These are phyloP conservation scores for Merops nubicus DNA, from an alignment of 2,113 vertebrate species.

Conservation along the genomic window DNA sequence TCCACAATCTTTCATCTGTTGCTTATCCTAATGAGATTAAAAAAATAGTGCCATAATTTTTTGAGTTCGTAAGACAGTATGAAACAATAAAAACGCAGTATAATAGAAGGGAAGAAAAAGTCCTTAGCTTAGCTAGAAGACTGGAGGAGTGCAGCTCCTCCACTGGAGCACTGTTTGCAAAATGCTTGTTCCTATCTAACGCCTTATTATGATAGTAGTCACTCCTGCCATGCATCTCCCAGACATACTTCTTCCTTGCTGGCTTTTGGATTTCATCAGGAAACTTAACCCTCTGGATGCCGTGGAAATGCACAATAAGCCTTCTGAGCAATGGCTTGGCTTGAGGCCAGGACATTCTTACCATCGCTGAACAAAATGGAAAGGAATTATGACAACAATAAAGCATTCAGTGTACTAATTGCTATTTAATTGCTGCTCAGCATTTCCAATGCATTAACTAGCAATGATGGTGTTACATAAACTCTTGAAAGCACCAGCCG, in stretches of 20 bases:
- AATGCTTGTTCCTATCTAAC: background rate
- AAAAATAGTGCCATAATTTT: background rate
- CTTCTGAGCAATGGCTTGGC: background rate
- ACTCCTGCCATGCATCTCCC: background rate
- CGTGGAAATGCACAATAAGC: background rate
- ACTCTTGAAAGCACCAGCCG: background rate
- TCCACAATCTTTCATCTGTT: background rate
- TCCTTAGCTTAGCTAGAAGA: background rate
- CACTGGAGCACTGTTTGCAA: background rate
- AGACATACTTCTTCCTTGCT: background rate
- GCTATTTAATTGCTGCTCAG: conserved; percentile 30
- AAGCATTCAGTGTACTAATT: conserved; percentile 36
- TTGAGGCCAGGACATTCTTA: background rate
- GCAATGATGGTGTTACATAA: background rate
- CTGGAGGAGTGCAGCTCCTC: accelerated
- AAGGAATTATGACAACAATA: conserved; percentile 32
- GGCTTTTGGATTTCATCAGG: background rate
- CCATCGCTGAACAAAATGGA: background rate
- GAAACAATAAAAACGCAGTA: background rate
- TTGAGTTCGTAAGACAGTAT: background rate
- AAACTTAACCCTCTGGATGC: conserved; percentile 7
- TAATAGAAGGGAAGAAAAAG: background rate
- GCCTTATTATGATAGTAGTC: background rate
- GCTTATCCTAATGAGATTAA: conserved; percentile 4
- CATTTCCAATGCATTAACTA: conserved; percentile 14